These are phyloP conservation scores for Xenopus tropicalis DNA, from an alignment of 2,113 vertebrate genomes.

Conservation along the genomic window DNA sequence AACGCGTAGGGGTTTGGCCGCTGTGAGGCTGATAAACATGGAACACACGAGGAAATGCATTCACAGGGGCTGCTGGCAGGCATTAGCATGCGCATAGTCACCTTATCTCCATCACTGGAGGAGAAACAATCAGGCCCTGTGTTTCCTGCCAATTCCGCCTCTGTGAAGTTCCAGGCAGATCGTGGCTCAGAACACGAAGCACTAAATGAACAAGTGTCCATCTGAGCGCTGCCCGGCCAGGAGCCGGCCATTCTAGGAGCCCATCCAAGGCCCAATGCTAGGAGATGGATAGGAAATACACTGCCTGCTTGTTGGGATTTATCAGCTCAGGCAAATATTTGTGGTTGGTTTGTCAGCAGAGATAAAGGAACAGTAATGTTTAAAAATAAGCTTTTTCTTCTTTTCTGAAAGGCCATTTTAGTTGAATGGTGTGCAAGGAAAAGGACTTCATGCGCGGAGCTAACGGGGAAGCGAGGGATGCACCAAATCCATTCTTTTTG, in stretches of 20 bases:
- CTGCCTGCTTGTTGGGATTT: not conserved
- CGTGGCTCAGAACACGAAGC: not conserved
- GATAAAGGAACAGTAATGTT: too few species aligned
- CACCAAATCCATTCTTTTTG: too few species aligned
- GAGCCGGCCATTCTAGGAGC: not conserved
- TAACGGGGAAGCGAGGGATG: too few species aligned
- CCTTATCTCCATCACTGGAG: not conserved
- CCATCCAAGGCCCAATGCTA: not conserved
- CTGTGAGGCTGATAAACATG: too few species aligned
- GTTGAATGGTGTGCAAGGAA: too few species aligned
- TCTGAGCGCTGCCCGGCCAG: not conserved
- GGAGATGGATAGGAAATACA: not conserved
- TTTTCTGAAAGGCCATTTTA: too few species aligned
- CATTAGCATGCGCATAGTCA: too few species aligned
- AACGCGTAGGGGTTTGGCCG: too few species aligned
- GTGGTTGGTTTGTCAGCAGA: not conserved
- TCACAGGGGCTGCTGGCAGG: too few species aligned
- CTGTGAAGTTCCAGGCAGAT: slow-evolving; percentile 18
- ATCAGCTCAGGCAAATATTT: not conserved
- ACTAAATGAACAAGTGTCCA: slow-evolving; percentile 14
- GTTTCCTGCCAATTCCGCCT: slow-evolving; percentile 22
- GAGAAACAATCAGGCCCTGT: slow-evolving; percentile 23
- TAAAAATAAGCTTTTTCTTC: too few species aligned
- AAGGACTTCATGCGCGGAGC: too few species aligned
- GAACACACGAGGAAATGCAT: too few species aligned